Base-by-base conservation (phyloP, 2,797 vertebrate species). In the Tympanoctomys barrerae region DNA sequence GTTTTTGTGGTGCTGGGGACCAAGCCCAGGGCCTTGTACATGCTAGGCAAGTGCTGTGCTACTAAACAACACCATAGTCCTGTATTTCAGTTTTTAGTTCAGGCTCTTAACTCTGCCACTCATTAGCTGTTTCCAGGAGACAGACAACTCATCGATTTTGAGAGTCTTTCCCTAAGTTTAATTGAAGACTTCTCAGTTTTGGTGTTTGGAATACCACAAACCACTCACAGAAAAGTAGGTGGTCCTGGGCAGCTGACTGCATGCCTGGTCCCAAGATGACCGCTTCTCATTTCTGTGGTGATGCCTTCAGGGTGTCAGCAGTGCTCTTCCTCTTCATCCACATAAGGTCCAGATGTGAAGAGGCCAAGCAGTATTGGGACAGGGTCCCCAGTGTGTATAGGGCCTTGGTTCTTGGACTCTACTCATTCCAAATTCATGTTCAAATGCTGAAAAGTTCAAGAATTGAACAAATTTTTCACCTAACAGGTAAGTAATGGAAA, bases 31-130 rank as follows among this genome's bases (percentile, higher is more conserved):
- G 61, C 73, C 73, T 77, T 28, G 42, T 14, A 77, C 12, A 11
- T 13, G 6, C 3, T 36, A 61, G 31, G 22, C 39, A 52, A 46
- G 5, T 46, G 36, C 36, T 77, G 7, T 83, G 19, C 21, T 59
- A 4, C 7, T 71, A 66, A 88, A 11, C 36, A 14, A 7, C 5
- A 9, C 59, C 14, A 26, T 12, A 26, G 5, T 18, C 39, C 36
- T 36, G n/a, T 68, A 52, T 81, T 78, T 94, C 57, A 87, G n/a
- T 59, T 90, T 71, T 96, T 92, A 80, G 85, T 90, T 81, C 61
- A 87, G 46, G 2, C 26, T 49, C 36, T 19, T 82, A 57, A n/a
- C 22, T 78, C 57, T 89, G 33, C 82, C 31, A 57, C 42, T 78
- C 24, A 73, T 77, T 52, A 57, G 1, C 49, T 85, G 0, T 90